A percentile compares a stretch with the other conserved stretches of the same genome.
These are phyloP conservation scores for Callaeas wilsoni DNA, from an alignment of 2,113 vertebrate genomes.

Conservation along the genomic window DNA sequence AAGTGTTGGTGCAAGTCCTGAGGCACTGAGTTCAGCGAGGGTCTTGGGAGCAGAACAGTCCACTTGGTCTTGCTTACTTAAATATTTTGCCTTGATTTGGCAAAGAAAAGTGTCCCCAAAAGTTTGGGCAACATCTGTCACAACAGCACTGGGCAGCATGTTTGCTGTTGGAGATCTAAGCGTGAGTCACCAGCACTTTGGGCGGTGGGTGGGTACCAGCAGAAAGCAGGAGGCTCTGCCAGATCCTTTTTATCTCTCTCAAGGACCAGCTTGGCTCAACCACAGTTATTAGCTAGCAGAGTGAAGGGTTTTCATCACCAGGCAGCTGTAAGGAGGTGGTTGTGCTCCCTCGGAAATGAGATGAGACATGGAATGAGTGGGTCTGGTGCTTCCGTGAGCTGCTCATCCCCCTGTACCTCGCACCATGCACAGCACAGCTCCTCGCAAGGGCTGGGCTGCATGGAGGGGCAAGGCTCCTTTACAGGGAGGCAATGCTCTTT, in stretches of 20 bases:
- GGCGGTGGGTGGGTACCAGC: background rate
- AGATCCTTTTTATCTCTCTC: background rate
- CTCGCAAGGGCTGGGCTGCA: background rate
- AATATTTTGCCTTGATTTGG: background rate
- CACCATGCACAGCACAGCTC: accelerated
- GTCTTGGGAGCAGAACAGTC: background rate
- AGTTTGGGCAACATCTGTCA: background rate
- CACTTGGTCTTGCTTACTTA: background rate
- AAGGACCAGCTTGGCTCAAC: background rate
- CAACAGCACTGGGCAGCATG: background rate
- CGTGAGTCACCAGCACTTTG: background rate
- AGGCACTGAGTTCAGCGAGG: background rate
- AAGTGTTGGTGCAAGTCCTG: background rate
- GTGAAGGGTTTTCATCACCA: background rate
- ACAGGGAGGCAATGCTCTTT: background rate
- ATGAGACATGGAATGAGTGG: background rate
- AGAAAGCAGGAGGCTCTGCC: background rate
- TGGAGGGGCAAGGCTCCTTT: background rate
- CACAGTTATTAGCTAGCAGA: background rate
- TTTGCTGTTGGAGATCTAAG: background rate
- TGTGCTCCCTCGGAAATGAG: background rate
- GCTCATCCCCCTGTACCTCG: accelerated
- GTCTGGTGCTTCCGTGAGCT: accelerated
- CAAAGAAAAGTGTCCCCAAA: background rate
- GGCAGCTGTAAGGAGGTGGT: background rate